These are phyloP conservation scores for Cettia cetti DNA, from an alignment of 2,113 vertebrate genomes.

Conservation along the genomic window DNA sequence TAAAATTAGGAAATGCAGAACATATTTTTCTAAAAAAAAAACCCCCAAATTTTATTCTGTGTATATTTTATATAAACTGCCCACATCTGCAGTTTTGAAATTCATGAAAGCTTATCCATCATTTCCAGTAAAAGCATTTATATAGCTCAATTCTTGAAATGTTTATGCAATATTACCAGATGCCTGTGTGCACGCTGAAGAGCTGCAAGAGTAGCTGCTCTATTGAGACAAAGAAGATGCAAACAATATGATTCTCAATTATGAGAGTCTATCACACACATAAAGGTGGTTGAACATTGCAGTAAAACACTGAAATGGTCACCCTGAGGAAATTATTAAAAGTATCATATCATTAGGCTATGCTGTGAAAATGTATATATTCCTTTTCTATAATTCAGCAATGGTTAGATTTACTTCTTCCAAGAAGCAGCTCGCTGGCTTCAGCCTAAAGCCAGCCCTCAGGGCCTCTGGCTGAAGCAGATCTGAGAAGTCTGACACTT, in stretches of 20 bases:
- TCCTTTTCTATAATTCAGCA: neutral
- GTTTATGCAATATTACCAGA: neutral
- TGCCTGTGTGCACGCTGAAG: neutral
- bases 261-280: neutral
- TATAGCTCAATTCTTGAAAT: neutral
- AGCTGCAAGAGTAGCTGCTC: neutral
- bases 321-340: neutral
- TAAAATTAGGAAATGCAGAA: neutral
- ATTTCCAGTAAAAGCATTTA: neutral
- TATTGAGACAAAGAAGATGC: neutral
- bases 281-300: neutral
- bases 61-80: neutral
- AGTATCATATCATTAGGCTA: neutral
- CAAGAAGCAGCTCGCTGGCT: neutral
- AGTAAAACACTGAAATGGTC: neutral
- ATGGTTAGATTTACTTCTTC: neutral
- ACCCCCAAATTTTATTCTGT: rapidly evolving
- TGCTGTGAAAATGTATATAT: neutral
- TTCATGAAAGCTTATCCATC: neutral
- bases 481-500: neutral
- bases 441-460: neutral
- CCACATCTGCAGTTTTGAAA: neutral
- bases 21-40: neutral
- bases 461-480: neutral
- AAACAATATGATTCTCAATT: neutral